phyloP scores from a whole-genome alignment of 2,797 vertebrate genomes.

The Arremon brunneinucha region DNA sequence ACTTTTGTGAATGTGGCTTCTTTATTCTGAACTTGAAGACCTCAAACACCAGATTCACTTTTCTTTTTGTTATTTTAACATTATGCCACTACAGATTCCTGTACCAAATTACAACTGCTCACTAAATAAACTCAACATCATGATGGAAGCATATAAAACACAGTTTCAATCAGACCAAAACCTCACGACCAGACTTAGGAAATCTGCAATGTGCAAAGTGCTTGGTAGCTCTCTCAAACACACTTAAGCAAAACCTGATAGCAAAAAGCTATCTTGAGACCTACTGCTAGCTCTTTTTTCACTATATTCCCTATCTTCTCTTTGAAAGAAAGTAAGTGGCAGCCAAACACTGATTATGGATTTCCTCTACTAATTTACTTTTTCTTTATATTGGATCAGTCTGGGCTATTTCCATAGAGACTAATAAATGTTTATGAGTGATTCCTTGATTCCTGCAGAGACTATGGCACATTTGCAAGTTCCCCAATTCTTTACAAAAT shows the following conservation, averaged over 20 bases:
- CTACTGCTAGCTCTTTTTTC: not conserved
- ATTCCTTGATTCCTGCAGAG: not conserved
- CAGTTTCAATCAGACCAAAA: not conserved
- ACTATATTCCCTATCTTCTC: not conserved
- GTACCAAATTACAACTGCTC: not conserved
- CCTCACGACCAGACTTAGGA: not conserved
- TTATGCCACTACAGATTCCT: not conserved
- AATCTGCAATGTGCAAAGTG: rapidly evolving
- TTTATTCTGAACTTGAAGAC: not conserved
- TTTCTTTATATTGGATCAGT: not conserved
- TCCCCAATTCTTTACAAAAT: not conserved
- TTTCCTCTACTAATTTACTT: not conserved
- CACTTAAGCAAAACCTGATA: not conserved
- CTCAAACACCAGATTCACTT: not conserved
- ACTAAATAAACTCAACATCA: not conserved
- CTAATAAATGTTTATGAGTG: not conserved
- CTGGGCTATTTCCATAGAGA: not conserved
- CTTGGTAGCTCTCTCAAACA: not conserved
- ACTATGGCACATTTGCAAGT: not conserved
- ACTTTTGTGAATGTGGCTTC: not conserved
- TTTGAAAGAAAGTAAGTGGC: not conserved
- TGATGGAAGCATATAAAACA: not conserved
- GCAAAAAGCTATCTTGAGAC: not conserved
- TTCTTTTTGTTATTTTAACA: not conserved
- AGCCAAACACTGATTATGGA: not conserved